Base-by-base conservation (phyloP, 2,113 vertebrate genomes). In the Elanoides forficatus region DNA sequence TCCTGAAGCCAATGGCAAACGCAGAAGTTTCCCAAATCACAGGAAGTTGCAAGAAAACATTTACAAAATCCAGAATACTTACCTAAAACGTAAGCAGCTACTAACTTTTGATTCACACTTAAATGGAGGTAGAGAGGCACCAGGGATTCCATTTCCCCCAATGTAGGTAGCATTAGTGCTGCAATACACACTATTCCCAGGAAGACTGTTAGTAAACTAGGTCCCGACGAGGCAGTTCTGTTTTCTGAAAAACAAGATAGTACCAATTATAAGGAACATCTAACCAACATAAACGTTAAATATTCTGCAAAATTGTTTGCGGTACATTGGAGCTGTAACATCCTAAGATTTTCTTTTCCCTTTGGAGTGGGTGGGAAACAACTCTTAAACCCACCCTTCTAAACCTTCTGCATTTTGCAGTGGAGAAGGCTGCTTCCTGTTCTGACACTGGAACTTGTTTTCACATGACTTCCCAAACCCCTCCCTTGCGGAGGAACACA, bases 81-180 rank as follows among this genome's bases (percentile, higher is more conserved):
- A 99, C 99, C 99, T 95, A 99, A 99, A 97, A 99, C 99, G 95
- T 99, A 99, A 99, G 99, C 99, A 98, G 99, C 99, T 97, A 99
- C 99, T 97, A 99, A 98, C 98, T 99, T 99, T 96, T 99, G 99
- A 99, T 99, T 99, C 98, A 99, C 99, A 98, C 99, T 99, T 99
- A 99, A 99, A 98, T 99, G 99, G 99, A 99, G 99, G 99, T 99
- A 99, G 99, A 99, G 98, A 99, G 99, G 99, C 99, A 99, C 99
- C 96, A 99, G 98, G 95, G 99, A 99, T 98, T 99, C 99, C 97
- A 99, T 98, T 98, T 99, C 99, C 96, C 99, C 99, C 97, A 99
- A 96, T 5, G 99, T 99, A 30, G 99, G 99, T 96, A 99, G 99
- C 99, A 99, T 99, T 86, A 99, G 98, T 96, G 99, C 99, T 43